Base-by-base conservation (phyloP, 2,797 vertebrate genomes). In the Sebastes nivosus region DNA sequence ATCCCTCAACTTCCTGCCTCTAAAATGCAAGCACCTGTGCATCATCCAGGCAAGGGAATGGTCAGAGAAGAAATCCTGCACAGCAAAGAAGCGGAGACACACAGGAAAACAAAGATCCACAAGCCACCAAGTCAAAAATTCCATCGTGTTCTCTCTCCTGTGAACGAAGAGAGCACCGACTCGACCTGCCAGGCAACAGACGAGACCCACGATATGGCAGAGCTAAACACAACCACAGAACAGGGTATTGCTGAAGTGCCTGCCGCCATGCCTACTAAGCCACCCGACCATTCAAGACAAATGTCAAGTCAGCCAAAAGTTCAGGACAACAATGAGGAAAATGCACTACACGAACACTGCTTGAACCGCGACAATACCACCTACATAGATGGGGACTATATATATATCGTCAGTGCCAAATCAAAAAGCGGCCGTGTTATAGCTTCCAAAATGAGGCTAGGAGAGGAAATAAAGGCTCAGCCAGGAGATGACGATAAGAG, bases 331-430 rank as follows among this genome's bases (percentile, higher is more conserved):
- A 59, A 64, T 36, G 52, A 59, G 25, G 25, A 52, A 60, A 64
- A 38, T 10, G 2, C 46, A 77, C 57, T 52, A 67, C 77, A 68
- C 73, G 67, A 59, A 34, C 72, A 81, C 67, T 77, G 67, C 50
- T 13, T 65, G 9, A 25, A 42, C 2, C 32, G 25, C 18, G 61
- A 50, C 55, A 32, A n/a, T 24, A 18, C 32, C 14, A 14, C 64
- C 4, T 9, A 59, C 3, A 22, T 6, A 50, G 24, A 3, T 11
- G 55, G 14, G 29, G 10, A 63, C 30, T 13, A 34, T 25, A 6
- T 29, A n/a, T 32, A 30, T 61, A 11, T 6, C 29, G 3, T 61
- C 18, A 32, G 60, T 61, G 32, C 14, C 38, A 69, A 64, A 70
- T 55, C 59, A 24, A 20, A 77, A 27, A 34, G 12, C 22, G 22